Base-by-base conservation (phyloP, 2,113 vertebrate species). In the Arothron firmamentum region DNA sequence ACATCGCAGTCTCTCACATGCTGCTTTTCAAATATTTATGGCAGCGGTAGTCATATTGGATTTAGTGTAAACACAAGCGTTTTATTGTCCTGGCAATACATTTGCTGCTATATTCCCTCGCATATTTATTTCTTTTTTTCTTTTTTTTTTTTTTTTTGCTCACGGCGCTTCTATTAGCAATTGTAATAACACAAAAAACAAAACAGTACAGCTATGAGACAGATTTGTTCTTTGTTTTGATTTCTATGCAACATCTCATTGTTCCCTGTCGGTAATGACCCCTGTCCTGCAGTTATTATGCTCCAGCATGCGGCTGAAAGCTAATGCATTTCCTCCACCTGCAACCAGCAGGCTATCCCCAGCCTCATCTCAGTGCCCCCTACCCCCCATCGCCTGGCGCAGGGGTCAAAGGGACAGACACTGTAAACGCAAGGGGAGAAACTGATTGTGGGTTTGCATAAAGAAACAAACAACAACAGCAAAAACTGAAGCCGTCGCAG, bases 251-350 rank as follows among this genome's bases (percentile, higher is more conserved):
- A 14, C 5, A 16, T 65, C 64, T 64, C 65, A 23, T 62, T 23
- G 14, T 57, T 70, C 74, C 59, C 5, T 5, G 20, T 42, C 72
- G 67, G 83, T 79, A 81, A 87, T 84, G 72, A 80, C 70, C 76
- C 69, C 67, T 71, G 79, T 81, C 65, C 79, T 55, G 67, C 53
- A 63, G 69, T 84, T 75, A 72, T 80, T 84, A 69, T 77, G 75
- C 74, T 65, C 45, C 77, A 19, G 80, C 67, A 74, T 69, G 62
- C 38, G n/a, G 68, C 72, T 71, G 77, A 81, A 78, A 57, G 72
- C 67, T 50, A 77, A 80, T 67, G 67, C 79, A 84, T 82, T 74
- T 85, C 62, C 81, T 81, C 65, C 84, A 85, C 75, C 90, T 84
- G 50, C 78, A 88, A 82, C 81, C 77, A 84, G 57, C 23, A 11